Evolutionary conservation across 2,113 vertebrate species (phyloP).

Genomic region (Podarcis muralis): DNA sequence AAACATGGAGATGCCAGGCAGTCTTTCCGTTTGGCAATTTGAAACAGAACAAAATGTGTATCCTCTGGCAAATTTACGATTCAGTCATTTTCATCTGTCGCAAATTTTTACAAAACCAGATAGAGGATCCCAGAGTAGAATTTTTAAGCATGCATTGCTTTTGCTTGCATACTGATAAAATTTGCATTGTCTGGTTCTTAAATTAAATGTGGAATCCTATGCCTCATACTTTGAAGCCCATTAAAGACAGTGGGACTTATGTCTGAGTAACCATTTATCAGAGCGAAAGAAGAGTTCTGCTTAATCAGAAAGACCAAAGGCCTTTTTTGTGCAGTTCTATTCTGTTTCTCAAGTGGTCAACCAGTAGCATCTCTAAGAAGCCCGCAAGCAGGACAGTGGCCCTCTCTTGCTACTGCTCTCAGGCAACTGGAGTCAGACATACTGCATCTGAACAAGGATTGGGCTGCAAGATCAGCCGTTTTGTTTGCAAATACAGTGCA

Average conservation of each 20-base stretch:
- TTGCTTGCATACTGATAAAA: conserved; percentile 17
- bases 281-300: background rate
- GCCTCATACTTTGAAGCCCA: background rate
- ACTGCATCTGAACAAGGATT: background rate
- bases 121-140: background rate
- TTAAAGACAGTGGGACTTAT: background rate
- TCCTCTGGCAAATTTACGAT: fast-evolving
- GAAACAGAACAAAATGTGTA: background rate
- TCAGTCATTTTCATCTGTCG: background rate
- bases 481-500: conserved; percentile 29
- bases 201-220: background rate
- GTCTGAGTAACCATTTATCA: background rate
- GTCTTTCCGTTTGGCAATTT: background rate
- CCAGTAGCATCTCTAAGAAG: background rate
- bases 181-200: conserved; percentile 7
- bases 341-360: background rate
- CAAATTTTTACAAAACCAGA: background rate
- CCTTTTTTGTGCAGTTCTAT: background rate
- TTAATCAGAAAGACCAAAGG: background rate
- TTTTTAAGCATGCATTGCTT: conserved; percentile 22
- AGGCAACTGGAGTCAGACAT: background rate
- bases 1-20: background rate
- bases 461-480: conserved; percentile 30
- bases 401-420: background rate
- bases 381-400: background rate